Base-by-base conservation (phyloP, 2,888 invertebrate genomes). In the Spisula subtruncata region DNA sequence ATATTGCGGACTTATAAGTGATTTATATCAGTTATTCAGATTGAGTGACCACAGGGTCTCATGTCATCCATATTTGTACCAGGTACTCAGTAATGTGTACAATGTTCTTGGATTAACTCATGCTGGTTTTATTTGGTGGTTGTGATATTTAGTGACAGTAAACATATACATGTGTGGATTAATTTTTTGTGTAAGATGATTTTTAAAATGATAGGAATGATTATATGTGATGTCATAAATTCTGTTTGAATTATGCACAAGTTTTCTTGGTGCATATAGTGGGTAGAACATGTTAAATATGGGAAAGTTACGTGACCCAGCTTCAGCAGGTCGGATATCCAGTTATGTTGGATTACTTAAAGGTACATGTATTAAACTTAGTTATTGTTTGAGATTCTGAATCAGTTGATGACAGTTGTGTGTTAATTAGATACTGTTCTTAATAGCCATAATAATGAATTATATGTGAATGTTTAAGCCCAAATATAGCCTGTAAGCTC, bases 261-360 rank as follows among this genome's bases (percentile, higher is more conserved):
- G 25, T 54, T 51, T 54, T 12, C 2, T 29, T 48, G 41, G 0
- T 54, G 48, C 48, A 46, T 51, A 14, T 2, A 18, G 51, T 51
- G 82, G 29, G 32, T 86, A 29, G n/a, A 48, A 75, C 20, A 80
- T 86, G 83, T n/a, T 80, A 8, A 54, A 35, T n/a, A n/a, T 25
- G 25, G 18, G 84, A 46, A 56, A 54, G 60, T 81, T 84, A 29
- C 80, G 66, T 16, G 56, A 84, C 54, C 54, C 18, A 35, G 48
- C 81, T 54, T 83, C 51, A 4, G 87, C 82, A 48, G 87, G 89
- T 46, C 66, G 87, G n/a, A 87, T 87, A 29, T 90, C 87, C n/a
- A 90, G 87, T 81, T 71, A 87, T n/a, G 46, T 90, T 29, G 75
- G 81, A 80, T 35, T 90, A 20, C 46, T 41, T 14, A 89, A 89